Evolutionary conservation across 2,888 invertebrate species (phyloP), one percentile per base, ranked within the genome.

Genomic region (Cephus nigrinus): DNA sequence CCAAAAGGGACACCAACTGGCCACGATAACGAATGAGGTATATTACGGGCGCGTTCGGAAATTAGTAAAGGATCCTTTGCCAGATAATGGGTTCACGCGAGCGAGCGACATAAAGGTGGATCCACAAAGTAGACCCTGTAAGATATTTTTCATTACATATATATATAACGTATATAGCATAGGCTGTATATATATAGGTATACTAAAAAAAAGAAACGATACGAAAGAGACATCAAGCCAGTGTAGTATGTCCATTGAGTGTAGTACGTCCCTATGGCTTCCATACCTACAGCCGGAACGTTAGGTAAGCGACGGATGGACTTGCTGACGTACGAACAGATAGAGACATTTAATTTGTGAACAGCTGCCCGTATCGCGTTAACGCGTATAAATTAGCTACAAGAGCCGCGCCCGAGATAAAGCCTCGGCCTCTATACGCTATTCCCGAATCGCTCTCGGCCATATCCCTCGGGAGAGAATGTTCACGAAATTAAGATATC

Each of bases 321-420:
- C 75, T 55, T 30, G 71, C 75, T 40, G 75, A 75, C 35, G 31
- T 75, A 78, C 75, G 35, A 69, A 72, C 84, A 83, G 84, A 89
- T 89, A 87, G 88, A 89, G 88, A 88, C 88, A 86, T 89, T 90
- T 89, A 88, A 90, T 89, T 89, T 89, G 89, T 89, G 88, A 88
- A 89, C 87, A 87, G 85, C 84, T 85, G 84, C 81, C 80, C 80
- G 83, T 89, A 89, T 89, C 88, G 86, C 86, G 85, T 87, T 88
- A 89, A 88, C 88, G 84, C 86, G 87, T 87, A 89, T 89, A 89
- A 89, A 89, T 89, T 88, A 89, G 88, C 86, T 86, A 88, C 88
- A 87, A 88, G 87, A 85, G 84, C 85, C 84, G 83, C 84, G 76
- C 75, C 82, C 80, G 81, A 88, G 89, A 89, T 89, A 89, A 89